Percentiles rank a stretch among this genome's conserved stretches.
Evolutionary conservation across 2,888 invertebrate genomes (phyloP).

Genomic region (Polymixis lichenea): DNA sequence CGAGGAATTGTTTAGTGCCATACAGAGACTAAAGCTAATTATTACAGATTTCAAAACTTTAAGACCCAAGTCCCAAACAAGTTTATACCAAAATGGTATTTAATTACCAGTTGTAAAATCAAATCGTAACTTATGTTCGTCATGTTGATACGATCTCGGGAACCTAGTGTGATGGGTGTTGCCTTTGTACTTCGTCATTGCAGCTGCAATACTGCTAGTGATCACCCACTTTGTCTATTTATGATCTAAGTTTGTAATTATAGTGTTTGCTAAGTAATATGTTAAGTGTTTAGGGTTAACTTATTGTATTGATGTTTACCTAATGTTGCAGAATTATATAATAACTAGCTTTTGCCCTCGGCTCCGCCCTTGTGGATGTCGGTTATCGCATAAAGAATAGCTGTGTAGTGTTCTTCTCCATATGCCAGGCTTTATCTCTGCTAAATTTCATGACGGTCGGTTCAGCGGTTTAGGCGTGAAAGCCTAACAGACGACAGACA

Average conservation of each 20-base stretch:
- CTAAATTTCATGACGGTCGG: too few species aligned
- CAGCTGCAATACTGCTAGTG: slow-evolving; percentile 44
- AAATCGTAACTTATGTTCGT: slow-evolving; percentile 58
- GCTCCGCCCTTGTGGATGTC: too few species aligned
- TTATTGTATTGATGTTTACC: slow-evolving; percentile 41
- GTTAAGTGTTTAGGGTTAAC: slow-evolving; percentile 15
- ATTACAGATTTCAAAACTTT: slow-evolving; percentile 41
- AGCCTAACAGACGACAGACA: too few species aligned
- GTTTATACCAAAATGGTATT: slow-evolving; percentile 52
- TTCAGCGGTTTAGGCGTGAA: too few species aligned
- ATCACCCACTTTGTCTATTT: slow-evolving; percentile 58
- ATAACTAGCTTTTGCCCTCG: too few species aligned
- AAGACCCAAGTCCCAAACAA: slow-evolving; percentile 21
- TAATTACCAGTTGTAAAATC: slow-evolving; percentile 61
- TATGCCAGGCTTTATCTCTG: too few species aligned
- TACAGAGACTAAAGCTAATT: slow-evolving; percentile 6
- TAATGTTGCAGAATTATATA: slow-evolving; percentile 14
- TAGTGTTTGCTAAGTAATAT: slow-evolving; percentile 42
- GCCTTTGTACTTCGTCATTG: slow-evolving; percentile 57
- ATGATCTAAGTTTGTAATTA: slow-evolving; percentile 58
- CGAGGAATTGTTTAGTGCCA: slow-evolving; percentile 12
- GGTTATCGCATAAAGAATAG: too few species aligned
- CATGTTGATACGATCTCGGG: slow-evolving; percentile 61
- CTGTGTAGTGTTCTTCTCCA: too few species aligned
- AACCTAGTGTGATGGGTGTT: slow-evolving; percentile 56